A percentile compares a stretch with the other conserved stretches of the same genome.
phyloP scores from a whole-genome alignment of 2,113 vertebrate genomes.

The Oplegnathus fasciatus region DNA sequence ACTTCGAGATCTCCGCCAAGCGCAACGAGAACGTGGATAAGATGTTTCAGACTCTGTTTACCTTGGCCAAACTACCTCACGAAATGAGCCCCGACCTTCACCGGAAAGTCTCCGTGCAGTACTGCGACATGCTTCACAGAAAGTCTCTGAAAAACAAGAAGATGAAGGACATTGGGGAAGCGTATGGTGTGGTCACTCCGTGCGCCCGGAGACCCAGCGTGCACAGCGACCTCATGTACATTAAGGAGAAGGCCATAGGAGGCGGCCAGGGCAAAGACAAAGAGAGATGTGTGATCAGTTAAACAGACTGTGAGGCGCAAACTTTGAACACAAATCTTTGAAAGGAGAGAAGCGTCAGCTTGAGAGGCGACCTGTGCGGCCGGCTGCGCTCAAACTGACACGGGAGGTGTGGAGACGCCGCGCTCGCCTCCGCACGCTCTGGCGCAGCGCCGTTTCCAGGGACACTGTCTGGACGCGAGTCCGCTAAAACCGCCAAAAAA shows the following conservation, averaged over 20 bases:
- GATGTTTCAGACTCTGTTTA: conserved; percentile 96
- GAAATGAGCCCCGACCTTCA: conserved; percentile 99
- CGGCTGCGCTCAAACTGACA: conserved; percentile 36
- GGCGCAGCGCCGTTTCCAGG: conserved; percentile 35
- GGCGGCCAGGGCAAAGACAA: conserved; percentile 91
- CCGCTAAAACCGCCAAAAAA: conserved; percentile 18
- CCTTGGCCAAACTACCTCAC: conserved; percentile 94
- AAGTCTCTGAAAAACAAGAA: conserved; percentile 91
- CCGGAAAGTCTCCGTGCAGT: conserved; percentile 94
- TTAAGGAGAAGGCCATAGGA: conserved; percentile 92
- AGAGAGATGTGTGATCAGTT: conserved; percentile 95
- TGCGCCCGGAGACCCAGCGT: conserved; percentile 96
- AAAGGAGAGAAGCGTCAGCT: conserved; percentile 32
- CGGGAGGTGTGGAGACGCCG: conserved; percentile 33
- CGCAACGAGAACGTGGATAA: conserved; percentile 95
- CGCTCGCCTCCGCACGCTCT: conserved; percentile 23
- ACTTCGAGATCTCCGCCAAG: conserved; percentile 98
- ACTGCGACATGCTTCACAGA: conserved; percentile 93
- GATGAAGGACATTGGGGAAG: conserved; percentile 89
- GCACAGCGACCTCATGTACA: conserved; percentile 98
- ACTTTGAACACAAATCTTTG: conserved; percentile 5
- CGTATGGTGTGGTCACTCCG: conserved; percentile 94
- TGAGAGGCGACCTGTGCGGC: conserved; percentile 23
- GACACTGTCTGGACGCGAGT: conserved; percentile 46
- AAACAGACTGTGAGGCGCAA: conserved; percentile 45